These are phyloP conservation scores for Tenthredo notha DNA, from an alignment of 2,888 invertebrate species.

Conservation along the genomic window DNA sequence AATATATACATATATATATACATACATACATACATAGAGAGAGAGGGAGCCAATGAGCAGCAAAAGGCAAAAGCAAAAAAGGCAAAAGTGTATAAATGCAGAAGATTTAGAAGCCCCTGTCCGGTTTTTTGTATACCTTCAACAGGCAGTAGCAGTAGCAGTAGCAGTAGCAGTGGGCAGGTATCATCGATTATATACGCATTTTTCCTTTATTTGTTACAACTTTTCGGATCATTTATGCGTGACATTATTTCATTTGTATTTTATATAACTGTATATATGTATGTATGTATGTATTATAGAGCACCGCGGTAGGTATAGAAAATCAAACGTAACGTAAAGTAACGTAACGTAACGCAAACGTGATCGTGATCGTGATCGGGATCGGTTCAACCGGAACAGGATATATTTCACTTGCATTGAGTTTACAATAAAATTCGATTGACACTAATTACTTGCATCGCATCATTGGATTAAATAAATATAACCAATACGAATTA, in stretches of 20 bases:
- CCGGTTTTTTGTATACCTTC: constrained; percentile 22
- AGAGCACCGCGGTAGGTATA: background rate
- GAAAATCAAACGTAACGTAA: background rate
- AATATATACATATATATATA: background rate
- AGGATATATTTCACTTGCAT: constrained; percentile 9
- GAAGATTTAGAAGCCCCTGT: background rate
- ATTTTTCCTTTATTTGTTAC: background rate
- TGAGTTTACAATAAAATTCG: background rate
- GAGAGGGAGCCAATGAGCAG: background rate
- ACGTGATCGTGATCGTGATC: background rate
- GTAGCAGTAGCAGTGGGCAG: too few species aligned
- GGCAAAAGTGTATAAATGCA: background rate
- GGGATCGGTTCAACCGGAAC: background rate
- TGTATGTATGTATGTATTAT: background rate
- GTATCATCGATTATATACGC: background rate
- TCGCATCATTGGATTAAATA: background rate
- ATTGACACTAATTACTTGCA: constrained; percentile 23
- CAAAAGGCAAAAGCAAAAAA: background rate
- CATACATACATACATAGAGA: background rate
- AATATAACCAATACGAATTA: background rate
- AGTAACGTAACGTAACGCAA: background rate
- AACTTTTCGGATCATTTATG: constrained; percentile 9
- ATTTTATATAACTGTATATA: background rate
- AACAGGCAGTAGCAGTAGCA: background rate
- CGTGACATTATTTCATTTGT: constrained; percentile 22